These are phyloP conservation scores for Echiichthys vipera DNA, from an alignment of 2,797 vertebrate genomes.

Conservation along the genomic window DNA sequence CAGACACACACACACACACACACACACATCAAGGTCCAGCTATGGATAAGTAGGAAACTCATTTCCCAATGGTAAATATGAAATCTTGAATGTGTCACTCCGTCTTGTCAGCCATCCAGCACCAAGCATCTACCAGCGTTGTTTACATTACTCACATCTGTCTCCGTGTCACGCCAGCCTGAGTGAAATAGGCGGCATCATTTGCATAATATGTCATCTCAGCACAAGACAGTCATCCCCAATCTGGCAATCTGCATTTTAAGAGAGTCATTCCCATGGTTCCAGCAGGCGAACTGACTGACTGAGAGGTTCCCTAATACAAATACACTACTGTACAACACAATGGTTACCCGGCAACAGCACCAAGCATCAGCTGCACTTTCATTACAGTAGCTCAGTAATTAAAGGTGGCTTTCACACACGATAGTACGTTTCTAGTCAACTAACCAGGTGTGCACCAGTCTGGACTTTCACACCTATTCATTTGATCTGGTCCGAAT, in stretches of 20 bases:
- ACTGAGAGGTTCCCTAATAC: neutral
- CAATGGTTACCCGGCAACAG: conserved; percentile 1
- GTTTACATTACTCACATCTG: conserved; percentile 59
- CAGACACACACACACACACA: conserved; percentile 3
- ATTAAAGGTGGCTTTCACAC: too few relatives aligned
- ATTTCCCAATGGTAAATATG: conserved; percentile 64
- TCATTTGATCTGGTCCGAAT: too few relatives aligned
- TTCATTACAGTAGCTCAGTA: too few relatives aligned
- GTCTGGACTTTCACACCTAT: too few relatives aligned
- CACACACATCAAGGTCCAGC: conserved; percentile 16
- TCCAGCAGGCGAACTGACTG: conserved; percentile 12
- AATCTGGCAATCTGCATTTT: conserved; percentile 55
- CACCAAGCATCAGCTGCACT: neutral
- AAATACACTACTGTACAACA: neutral
- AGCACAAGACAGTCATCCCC: conserved; percentile 37
- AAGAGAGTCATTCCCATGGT: conserved; percentile 34
- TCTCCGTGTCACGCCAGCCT: conserved; percentile 41
- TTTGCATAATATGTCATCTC: conserved; percentile 71
- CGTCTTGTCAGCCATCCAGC: conserved; percentile 32
- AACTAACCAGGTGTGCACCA: too few relatives aligned
- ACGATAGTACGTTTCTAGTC: too few relatives aligned
- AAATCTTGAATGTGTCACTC: conserved; percentile 62
- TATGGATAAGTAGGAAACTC: conserved; percentile 24
- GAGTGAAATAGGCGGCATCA: conserved; percentile 41
- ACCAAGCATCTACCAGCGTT: conserved; percentile 39